Evolutionary conservation across 2,113 vertebrate genomes (phyloP).

Genomic region (Polypterus senegalus): DNA sequence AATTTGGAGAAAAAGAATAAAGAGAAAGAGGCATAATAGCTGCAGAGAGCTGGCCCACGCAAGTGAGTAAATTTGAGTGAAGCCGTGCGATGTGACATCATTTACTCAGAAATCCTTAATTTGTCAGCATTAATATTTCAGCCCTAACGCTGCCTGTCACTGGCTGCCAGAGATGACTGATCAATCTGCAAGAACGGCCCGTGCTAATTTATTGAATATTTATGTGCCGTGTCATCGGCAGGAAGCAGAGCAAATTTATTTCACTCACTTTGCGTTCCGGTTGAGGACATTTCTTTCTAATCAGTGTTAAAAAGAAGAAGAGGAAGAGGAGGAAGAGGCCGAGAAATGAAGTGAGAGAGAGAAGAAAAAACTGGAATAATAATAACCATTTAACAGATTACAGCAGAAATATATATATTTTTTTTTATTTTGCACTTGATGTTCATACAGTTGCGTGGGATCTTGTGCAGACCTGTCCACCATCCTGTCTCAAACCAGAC

Average conservation of each 20-base stretch:
- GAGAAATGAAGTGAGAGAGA: too few species aligned
- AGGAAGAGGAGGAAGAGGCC: neutral
- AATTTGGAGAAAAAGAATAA: slow-evolving; percentile 61
- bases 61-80: slow-evolving; percentile 98
- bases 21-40: slow-evolving; percentile 31
- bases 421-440: too few species aligned
- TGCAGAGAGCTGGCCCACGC: slow-evolving; percentile 50
- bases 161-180: slow-evolving; percentile 95
- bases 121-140: slow-evolving; percentile 99
- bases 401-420: too few species aligned
- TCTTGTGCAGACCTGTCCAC: too few species aligned
- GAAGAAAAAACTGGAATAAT: too few species aligned
- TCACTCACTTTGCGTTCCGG: slow-evolving; percentile 56
- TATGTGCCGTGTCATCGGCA: slow-evolving; percentile 94
- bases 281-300: slow-evolving; percentile 64
- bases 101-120: slow-evolving; percentile 99
- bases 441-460: too few species aligned
- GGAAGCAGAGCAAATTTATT: slow-evolving; percentile 81
- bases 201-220: slow-evolving; percentile 99
- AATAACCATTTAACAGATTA: too few species aligned
- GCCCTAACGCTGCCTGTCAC: slow-evolving; percentile 88
- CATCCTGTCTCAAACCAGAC: too few species aligned
- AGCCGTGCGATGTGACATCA: slow-evolving; percentile 95
- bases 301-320: slow-evolving; percentile 12
- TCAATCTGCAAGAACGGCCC: slow-evolving; percentile 90